These are phyloP conservation scores for Drosophila oshimai DNA, from an alignment of 1,140 invertebrate genomes.

Conservation along the genomic window DNA sequence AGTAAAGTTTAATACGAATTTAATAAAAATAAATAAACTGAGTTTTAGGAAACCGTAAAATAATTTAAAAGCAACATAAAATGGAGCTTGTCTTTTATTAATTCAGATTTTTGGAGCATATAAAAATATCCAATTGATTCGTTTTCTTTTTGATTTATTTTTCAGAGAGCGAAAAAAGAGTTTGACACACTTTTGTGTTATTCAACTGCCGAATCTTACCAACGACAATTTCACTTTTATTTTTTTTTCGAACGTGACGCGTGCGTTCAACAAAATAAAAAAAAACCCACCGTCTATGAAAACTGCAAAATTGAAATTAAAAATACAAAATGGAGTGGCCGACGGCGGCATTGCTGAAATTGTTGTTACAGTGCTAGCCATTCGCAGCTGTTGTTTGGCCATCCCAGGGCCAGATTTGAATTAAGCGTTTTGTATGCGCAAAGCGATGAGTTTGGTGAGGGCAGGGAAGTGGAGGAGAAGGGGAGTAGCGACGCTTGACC, in stretches of 20 bases:
- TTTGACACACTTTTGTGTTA: conserved; percentile 69
- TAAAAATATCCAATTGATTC: not conserved
- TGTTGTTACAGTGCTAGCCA: conserved; percentile 22
- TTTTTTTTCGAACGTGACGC: conserved; percentile 61
- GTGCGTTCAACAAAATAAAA: conserved; percentile 18
- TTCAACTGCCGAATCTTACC: conserved; percentile 56
- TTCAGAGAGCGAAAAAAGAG: not conserved
- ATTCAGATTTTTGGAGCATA: too few relatives aligned
- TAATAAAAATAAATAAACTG: too few relatives aligned
- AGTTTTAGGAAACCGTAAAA: too few relatives aligned
- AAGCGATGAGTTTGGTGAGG: conserved; percentile 25
- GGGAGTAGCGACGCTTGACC: conserved; percentile 12
- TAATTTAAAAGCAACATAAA: not conserved
- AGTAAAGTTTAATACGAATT: too few relatives aligned
- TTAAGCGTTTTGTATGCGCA: conserved; percentile 61
- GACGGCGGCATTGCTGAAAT: conserved; percentile 23
- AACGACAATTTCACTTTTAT: conserved; percentile 69
- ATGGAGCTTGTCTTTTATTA: not conserved
- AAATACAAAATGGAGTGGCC: conserved; percentile 50
- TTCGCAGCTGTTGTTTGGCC: conserved; percentile 12
- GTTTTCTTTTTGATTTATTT: not conserved
- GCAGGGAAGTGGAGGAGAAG: too few relatives aligned
- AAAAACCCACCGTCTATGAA: conserved; percentile 4
- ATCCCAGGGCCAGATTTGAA: conserved; percentile 51
- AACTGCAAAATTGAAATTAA: conserved; percentile 61